Conservation (phyloP, 2,113 vertebrate genomes). For the Petroica traversi region DNA sequence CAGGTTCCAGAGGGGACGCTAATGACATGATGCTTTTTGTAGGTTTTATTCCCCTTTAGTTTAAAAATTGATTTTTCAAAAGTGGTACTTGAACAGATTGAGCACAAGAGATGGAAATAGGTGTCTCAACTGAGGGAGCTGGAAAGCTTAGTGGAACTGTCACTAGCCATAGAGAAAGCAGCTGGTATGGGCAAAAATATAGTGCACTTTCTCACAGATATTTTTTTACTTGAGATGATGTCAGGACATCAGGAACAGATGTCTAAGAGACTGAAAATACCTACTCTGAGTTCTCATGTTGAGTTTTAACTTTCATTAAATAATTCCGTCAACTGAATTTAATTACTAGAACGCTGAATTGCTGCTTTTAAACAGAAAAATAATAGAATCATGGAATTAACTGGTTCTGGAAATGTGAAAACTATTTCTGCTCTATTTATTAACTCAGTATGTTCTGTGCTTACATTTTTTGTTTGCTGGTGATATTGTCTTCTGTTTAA, state of each 20-base stretch:
- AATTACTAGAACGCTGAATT: background rate
- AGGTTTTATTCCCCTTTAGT: background rate
- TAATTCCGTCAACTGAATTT: background rate
- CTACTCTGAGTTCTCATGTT: background rate
- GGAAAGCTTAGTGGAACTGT: background rate
- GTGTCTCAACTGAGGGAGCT: background rate
- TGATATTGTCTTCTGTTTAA: background rate
- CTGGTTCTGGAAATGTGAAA: background rate
- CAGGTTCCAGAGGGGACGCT: background rate
- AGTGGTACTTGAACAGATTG: constrained; percentile 1
- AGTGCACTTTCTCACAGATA: background rate
- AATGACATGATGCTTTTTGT: background rate
- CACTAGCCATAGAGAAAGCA: background rate
- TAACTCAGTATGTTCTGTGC: background rate
- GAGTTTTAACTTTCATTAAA: background rate
- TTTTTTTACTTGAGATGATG: background rate
- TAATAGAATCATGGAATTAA: background rate
- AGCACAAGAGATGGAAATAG: background rate
- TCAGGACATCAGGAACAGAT: constrained; percentile 1
- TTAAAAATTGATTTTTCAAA: constrained; percentile 5
- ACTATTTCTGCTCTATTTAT: background rate
- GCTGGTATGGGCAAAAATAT: background rate
- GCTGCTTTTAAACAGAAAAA: background rate
- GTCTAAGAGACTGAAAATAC: background rate
- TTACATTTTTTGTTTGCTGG: background rate